Conservation (phyloP, 2,113 vertebrate species). For the Burhinus bistriatus region DNA sequence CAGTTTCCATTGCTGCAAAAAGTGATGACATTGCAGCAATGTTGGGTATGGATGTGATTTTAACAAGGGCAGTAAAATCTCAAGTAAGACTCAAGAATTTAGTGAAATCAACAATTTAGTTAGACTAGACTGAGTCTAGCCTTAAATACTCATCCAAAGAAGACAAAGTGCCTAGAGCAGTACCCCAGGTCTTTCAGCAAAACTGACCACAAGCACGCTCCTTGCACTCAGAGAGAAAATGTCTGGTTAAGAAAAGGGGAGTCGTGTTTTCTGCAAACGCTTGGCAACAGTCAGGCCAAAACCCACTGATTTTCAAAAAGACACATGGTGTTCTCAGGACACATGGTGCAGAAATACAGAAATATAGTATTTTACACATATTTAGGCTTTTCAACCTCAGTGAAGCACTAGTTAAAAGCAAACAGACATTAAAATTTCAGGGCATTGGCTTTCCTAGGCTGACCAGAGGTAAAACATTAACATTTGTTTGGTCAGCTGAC, state of each 20-base stretch:
- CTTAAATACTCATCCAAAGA: neutral
- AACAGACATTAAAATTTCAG: neutral
- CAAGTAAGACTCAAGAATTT: neutral
- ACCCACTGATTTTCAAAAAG: neutral
- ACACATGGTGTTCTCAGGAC: neutral
- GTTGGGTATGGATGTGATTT: neutral
- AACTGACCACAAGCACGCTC: neutral
- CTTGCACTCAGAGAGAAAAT: neutral
- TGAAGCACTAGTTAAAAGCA: neutral
- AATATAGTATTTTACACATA: neutral
- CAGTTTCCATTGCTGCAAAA: neutral
- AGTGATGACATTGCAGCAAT: neutral
- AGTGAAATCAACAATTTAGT: neutral
- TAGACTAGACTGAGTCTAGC: neutral
- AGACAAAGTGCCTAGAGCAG: neutral
- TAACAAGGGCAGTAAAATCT: neutral
- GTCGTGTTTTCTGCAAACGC: neutral
- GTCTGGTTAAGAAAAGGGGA: neutral
- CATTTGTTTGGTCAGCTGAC: neutral
- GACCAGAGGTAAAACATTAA: neutral
- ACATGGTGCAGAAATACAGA: neutral
- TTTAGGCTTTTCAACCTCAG: neutral
- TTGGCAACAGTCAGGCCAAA: neutral
- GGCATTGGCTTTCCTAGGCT: neutral
- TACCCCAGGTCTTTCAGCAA: neutral